phyloP scores from a whole-genome alignment of 2,888 invertebrate genomes.

The Thysanoteuthis rhombus region DNA sequence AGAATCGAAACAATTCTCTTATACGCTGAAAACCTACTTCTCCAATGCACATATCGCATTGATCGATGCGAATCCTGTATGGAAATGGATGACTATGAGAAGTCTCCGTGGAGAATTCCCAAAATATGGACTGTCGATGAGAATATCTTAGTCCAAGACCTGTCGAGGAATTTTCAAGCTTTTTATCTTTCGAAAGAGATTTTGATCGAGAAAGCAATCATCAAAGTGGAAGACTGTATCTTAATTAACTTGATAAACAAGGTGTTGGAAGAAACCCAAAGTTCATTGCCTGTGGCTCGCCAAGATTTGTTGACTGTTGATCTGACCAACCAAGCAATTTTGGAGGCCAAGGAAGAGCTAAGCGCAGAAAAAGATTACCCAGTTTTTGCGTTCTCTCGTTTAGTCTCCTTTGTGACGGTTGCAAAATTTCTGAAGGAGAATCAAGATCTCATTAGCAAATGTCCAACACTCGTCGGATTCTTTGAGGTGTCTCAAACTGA shows the following conservation, averaged over 20 bases:
- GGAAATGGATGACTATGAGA: not conserved
- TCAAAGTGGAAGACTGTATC: not conserved
- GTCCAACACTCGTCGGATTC: not conserved
- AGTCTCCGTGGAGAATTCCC: not conserved
- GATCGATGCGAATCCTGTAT: not conserved
- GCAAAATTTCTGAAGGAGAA: not conserved
- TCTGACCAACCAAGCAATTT: not conserved
- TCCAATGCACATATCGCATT: not conserved
- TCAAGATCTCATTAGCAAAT: not conserved
- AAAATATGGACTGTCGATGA: not conserved
- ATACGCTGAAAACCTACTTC: not conserved
- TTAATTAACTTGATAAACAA: not conserved
- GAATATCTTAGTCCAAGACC: not conserved
- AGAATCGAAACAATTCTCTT: not conserved
- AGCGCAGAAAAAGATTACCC: not conserved
- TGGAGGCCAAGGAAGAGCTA: not conserved
- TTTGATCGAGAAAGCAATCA: not conserved
- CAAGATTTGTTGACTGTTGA: not conserved
- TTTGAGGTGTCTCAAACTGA: not conserved
- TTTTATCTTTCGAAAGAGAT: not conserved
- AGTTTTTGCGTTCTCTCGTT: not conserved
- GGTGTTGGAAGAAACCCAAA: not conserved
- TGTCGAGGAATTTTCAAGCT: not conserved
- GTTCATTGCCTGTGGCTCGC: accelerated
- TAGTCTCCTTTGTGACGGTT: not conserved